Evolutionary conservation across 2,888 invertebrate genomes (phyloP), one percentile per base, ranked within the genome.

Genomic region (Acholoe squamosa): DNA sequence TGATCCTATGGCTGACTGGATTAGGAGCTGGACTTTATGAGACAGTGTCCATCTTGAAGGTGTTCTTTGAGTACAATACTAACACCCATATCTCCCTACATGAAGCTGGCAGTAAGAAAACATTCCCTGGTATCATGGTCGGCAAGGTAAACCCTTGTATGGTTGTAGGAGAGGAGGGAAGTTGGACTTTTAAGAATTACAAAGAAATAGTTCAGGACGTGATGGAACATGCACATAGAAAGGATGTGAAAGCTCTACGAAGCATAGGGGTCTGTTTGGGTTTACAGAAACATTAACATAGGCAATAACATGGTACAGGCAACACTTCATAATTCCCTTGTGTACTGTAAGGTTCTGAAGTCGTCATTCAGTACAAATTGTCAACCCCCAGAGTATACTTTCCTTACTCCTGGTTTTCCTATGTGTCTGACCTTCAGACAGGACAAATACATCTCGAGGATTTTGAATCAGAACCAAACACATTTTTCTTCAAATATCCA

Each of bases 81-180:
- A 84, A 51, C 43, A 84, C 84, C 34, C 43, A 51, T 22, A 25
- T 84, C 12, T 10, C 43, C 19, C 19, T 84, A 0, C 43, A 43
- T 43, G 22, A 25, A 0, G 34, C 22, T 12, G 14, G 22, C 22
- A 43, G 31, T 14, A 10, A 22, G 10, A 34, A 19, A 19, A 51
- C 34, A 22, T 89, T 89, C 31, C 89, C 89, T 12, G 89, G 71
- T 28, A 34, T 89, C 67, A 89, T 71, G 10, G 67, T 89, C 25
- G 67, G 89, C 51, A 89, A 89, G 25, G 22, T 89, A 12, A 89
- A 89, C 33, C 89, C 89, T 19, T 33, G 43, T 16, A 33, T 5
- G 1, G 31, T 71, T 71, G 31, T 89, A n/a, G 89, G 43, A 33
- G 56, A 89, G 71, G 34, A 71, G 14, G 51, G 71, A 31, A 71